Evolutionary conservation across 1,140 invertebrate genomes (phyloP).

Genomic region (Rhagoletis pomonella): DNA sequence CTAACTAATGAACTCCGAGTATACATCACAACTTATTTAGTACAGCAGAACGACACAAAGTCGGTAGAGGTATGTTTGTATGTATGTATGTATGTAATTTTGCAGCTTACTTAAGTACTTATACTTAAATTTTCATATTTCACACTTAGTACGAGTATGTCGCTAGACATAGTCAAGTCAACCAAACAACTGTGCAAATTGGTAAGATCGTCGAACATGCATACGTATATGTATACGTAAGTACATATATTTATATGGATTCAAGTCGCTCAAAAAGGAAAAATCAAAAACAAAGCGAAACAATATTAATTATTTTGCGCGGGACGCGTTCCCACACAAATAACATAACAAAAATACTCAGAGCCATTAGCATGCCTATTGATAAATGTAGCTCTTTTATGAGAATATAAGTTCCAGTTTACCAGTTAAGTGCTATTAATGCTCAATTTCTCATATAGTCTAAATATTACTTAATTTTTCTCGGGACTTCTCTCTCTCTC

Average conservation of each 20-base stretch:
- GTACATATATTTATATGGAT: not conserved
- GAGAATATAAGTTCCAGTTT: not conserved
- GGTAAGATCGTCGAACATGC: not conserved
- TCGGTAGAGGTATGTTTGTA: not conserved
- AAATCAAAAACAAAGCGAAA: not conserved
- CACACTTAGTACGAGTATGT: not conserved
- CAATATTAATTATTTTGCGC: not conserved
- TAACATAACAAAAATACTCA: not conserved
- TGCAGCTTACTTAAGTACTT: not conserved
- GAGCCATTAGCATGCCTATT: not conserved
- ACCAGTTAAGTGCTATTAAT: not conserved
- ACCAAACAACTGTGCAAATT: conserved; percentile 17
- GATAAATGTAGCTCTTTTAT: not conserved
- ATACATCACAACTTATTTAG: not conserved
- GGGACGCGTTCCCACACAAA: not conserved
- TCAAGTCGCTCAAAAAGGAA: not conserved
- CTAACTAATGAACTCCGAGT: conserved; percentile 23
- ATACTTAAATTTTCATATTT: not conserved
- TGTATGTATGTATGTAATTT: not conserved
- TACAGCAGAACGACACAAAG: not conserved
- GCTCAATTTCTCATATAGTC: not conserved
- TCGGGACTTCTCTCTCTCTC: not conserved
- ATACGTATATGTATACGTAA: too few relatives aligned
- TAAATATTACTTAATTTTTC: too few relatives aligned
- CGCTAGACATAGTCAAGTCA: not conserved